Evolutionary conservation across 2,888 invertebrate genomes (phyloP).

Genomic region (Phyllotreta striolata): DNA sequence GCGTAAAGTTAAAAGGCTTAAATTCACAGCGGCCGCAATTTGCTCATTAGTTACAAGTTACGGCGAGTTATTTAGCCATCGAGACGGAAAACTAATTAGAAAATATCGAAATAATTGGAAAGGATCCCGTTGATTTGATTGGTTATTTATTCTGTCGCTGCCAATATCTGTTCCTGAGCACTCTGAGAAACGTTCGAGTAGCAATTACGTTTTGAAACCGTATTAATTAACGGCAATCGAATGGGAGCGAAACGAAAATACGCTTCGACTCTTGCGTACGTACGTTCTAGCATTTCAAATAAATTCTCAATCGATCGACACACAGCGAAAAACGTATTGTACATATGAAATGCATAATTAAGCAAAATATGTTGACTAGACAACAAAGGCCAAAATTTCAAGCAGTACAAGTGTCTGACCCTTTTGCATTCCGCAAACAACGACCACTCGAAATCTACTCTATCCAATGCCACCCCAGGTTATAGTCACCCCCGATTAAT

Average conservation of each 20-base stretch:
- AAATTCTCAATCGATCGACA: no score
- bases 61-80: slow-evolving; percentile 13
- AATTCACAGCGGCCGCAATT: not conserved
- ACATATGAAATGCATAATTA: no score
- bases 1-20: no score
- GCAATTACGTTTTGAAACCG: slow-evolving; percentile 26
- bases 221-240: slow-evolving; percentile 23
- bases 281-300: no score
- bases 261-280: no score
- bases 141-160: slow-evolving; percentile 31
- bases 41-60: slow-evolving; percentile 18
- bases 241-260: no score
- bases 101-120: slow-evolving; percentile 32
- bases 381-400: slow-evolving; percentile 9
- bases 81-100: slow-evolving; percentile 32
- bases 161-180: slow-evolving; percentile 29
- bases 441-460: slow-evolving; percentile 20
- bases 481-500: slow-evolving; percentile 15
- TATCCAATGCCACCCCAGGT: slow-evolving; percentile 8
- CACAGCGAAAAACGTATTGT: no score
- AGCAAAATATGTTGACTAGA: not conserved
- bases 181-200: slow-evolving; percentile 20
- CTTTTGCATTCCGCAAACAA: slow-evolving; percentile 19
- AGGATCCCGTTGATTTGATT: slow-evolving; percentile 25
- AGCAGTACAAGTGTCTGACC: slow-evolving; percentile 20